These are phyloP conservation scores for Mus musculus DNA, from an alignment of 2,113 vertebrate genomes.

Conservation along the genomic window GRCm39 chr12:73207501-73208000, in stretches of 20 bases:
- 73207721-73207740: neutral
- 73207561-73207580: neutral
- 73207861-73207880: neutral
- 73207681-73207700: neutral
- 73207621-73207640: neutral
- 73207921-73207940: no score
- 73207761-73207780: neutral
- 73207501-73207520: conserved; percentile 28
- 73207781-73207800: neutral
- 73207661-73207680: neutral
- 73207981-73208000: no score
- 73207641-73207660: neutral
- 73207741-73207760: neutral
- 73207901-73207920: no score
- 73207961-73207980: no score
- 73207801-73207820: neutral
- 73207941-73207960: no score
- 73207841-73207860: neutral
- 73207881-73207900: no score
- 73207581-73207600: neutral
- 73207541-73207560: neutral
- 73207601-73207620: neutral
- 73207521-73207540: neutral
- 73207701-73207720: neutral
- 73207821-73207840: neutral